These are phyloP conservation scores for Philaethria dido DNA, from an alignment of 2,888 invertebrate species.

Conservation along the genomic window DNA sequence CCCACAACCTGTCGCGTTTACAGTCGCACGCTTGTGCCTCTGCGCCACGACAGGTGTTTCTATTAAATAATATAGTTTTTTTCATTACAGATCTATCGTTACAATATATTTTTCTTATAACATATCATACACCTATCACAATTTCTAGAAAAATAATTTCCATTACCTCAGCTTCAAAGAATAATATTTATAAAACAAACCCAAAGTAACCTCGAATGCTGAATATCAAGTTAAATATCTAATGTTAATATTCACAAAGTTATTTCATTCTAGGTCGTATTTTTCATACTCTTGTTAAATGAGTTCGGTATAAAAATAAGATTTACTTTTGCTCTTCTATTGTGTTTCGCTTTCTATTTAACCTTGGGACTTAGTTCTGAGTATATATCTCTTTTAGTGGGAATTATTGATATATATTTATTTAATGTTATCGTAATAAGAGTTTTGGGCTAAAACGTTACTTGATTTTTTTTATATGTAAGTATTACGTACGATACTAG, in stretches of 20 bases:
- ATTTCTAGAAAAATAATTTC: background rate
- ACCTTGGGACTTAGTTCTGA: background rate
- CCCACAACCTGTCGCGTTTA: too few relatives aligned
- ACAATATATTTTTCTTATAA: background rate
- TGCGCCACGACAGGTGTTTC: too few relatives aligned
- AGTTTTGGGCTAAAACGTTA: too few relatives aligned
- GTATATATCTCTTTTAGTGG: too few relatives aligned
- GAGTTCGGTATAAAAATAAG: constrained; percentile 13
- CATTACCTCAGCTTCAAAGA: constrained; percentile 2
- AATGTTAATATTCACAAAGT: constrained; percentile 12
- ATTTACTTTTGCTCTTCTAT: constrained; percentile 22
- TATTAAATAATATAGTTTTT: too few relatives aligned
- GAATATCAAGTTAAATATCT: constrained; percentile 18
- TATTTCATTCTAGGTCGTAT: constrained; percentile 20
- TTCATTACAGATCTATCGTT: background rate
- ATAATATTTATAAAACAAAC: constrained; percentile 15
- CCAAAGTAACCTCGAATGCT: constrained; percentile 3
- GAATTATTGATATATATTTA: background rate
- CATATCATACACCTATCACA: too few relatives aligned
- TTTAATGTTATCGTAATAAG: background rate
- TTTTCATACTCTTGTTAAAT: constrained; percentile 15
- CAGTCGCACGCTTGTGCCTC: too few relatives aligned
- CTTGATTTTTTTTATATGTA: too few relatives aligned
- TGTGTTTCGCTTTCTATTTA: constrained; percentile 6
- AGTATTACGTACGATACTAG: too few relatives aligned